These are phyloP conservation scores for Lycorma delicatula DNA, from an alignment of 1,140 invertebrate genomes.

Conservation along the genomic window DNA sequence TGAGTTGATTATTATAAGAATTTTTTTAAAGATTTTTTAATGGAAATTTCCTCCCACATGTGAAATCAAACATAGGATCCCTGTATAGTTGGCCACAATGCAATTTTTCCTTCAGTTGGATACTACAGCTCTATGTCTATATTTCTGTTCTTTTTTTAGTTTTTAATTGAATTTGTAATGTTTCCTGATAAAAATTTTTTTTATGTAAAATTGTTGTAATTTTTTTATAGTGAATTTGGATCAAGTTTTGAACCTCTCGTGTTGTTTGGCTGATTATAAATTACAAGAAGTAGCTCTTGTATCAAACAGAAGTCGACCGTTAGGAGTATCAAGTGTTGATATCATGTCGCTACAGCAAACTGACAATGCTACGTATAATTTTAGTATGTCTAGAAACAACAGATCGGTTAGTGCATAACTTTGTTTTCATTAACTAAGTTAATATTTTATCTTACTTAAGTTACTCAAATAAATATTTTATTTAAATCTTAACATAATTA, in stretches of 20 bases:
- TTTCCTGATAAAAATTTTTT: neutral
- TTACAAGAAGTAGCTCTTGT: slow-evolving; percentile 56
- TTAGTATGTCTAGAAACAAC: slow-evolving; percentile 26
- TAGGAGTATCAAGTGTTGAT: slow-evolving; percentile 51
- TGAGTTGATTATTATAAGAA: no score
- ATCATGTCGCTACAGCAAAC: slow-evolving; percentile 50
- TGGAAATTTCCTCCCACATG: no score
- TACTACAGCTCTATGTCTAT: neutral
- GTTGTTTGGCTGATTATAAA: slow-evolving; percentile 53
- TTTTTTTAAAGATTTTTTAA: no score
- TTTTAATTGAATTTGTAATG: neutral
- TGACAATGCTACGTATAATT: slow-evolving; percentile 37
- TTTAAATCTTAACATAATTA: no score
- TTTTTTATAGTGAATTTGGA: slow-evolving; percentile 49
- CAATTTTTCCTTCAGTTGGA: no score
- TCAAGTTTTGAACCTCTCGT: slow-evolving; percentile 46
- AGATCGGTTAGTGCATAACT: slow-evolving; percentile 34
- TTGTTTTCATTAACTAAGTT: neutral
- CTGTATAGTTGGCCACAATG: no score
- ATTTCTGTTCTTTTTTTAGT: neutral
- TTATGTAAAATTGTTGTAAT: slow-evolving; percentile 1
- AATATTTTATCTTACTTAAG: neutral
- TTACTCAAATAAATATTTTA: no score
- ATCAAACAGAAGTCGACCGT: slow-evolving; percentile 40
- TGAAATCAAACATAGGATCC: no score